phyloP scores from a whole-genome alignment of 2,888 invertebrate species.

The Drosophila koepferae region DNA sequence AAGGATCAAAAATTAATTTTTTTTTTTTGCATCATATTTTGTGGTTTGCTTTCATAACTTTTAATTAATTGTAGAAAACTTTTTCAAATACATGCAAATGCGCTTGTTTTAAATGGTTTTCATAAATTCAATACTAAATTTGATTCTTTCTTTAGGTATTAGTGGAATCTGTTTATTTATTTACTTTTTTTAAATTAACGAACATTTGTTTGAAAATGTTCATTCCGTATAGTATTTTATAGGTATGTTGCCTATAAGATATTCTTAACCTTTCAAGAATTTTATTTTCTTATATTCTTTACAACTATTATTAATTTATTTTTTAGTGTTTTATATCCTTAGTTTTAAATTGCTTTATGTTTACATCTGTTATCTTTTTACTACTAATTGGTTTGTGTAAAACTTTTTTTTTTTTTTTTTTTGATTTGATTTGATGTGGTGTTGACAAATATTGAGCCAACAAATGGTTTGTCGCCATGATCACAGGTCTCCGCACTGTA shows the following conservation, averaged over 20 bases:
- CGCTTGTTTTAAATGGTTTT: neutral
- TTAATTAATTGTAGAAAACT: neutral
- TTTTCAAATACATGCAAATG: neutral
- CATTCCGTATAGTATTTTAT: no score
- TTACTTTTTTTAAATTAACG: neutral
- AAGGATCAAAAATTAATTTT: constrained; percentile 10
- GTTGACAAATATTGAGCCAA: constrained; percentile 68
- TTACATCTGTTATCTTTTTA: constrained; percentile 7
- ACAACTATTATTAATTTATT: neutral
- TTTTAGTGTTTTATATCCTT: constrained; percentile 35
- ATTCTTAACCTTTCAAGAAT: neutral
- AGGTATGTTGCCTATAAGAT: neutral
- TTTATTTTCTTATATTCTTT: neutral
- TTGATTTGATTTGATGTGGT: constrained; percentile 35
- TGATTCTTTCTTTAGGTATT: constrained; percentile 6
- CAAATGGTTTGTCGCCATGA: constrained; percentile 58
- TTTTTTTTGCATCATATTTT: constrained; percentile 12
- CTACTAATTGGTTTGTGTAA: constrained; percentile 29
- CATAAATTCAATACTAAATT: neutral
- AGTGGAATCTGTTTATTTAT: neutral
- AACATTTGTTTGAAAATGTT: no score
- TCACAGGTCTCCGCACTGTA: constrained; percentile 35
- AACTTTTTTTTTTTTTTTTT: constrained; percentile 23
- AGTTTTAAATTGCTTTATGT: constrained; percentile 19
- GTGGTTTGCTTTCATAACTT: constrained; percentile 9